Conservation (phyloP, 1,140 invertebrate species). For the Tenebrio molitor region DNA sequence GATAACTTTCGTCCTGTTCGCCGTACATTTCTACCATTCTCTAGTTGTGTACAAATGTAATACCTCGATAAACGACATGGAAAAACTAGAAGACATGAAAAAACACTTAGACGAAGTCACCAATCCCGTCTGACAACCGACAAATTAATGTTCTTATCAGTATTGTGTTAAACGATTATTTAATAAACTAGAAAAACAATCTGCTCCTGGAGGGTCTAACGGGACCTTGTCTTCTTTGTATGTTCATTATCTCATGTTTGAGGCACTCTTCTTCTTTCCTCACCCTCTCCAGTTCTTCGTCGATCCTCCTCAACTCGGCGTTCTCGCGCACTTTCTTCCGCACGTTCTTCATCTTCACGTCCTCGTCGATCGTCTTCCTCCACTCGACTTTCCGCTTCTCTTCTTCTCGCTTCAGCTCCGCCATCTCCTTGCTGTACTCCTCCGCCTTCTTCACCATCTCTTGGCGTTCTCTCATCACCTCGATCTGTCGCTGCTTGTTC, state of each 20-base stretch:
- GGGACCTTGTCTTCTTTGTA: constrained; percentile 59
- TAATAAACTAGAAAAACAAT: constrained; percentile 51
- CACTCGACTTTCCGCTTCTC: constrained; percentile 55
- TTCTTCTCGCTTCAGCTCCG: constrained; percentile 63
- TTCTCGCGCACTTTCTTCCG: constrained; percentile 54
- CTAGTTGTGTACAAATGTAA: constrained; percentile 87
- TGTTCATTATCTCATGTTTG: constrained; percentile 62
- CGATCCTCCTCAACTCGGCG: constrained; percentile 59
- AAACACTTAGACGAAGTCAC: constrained; percentile 75
- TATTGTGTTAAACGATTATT: constrained; percentile 6
- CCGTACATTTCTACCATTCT: constrained; percentile 91
- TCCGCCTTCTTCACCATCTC: constrained; percentile 66
- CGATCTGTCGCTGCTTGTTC: constrained; percentile 64
- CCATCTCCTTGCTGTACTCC: constrained; percentile 65
- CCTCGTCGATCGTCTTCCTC: constrained; percentile 57
- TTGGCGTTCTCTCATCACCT: constrained; percentile 65
- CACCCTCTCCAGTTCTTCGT: constrained; percentile 61
- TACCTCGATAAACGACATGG: constrained; percentile 76
- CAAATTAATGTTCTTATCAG: neutral
- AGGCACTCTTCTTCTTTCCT: constrained; percentile 62
- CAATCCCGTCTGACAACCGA: constrained; percentile 53
- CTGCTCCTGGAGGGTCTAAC: constrained; percentile 49
- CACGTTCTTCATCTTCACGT: constrained; percentile 56
- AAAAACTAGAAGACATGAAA: constrained; percentile 80
- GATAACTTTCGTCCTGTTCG: constrained; percentile 89